Evolutionary conservation across 2,113 vertebrate species (phyloP), one percentile per base, ranked within the genome.

Genomic region (Sminthopsis crassicaudata): DNA sequence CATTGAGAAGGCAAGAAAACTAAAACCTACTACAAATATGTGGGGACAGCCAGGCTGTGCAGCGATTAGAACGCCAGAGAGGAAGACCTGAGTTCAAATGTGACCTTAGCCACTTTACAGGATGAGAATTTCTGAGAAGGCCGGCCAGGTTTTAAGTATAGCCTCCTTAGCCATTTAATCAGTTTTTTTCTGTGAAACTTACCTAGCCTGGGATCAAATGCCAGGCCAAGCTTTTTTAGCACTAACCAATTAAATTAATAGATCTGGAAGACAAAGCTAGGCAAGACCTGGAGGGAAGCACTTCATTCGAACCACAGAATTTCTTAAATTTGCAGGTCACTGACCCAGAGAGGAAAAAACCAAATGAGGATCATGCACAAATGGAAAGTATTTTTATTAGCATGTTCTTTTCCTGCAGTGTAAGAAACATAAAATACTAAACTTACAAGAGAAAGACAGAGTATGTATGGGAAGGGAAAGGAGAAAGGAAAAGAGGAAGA

Each of bases 341-440:
- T 94, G 92, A 94, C 46, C 46, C 54, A 92, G 91, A 16, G 42
- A 91, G 1, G 0, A 67, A 12, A 53, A 27, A 96, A n/a, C 93
- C 26, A 97, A 92, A 60, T 53, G 16, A 93, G 8, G 90, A 26
- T 16, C 48, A 95, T 3, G 46, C 26, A 90, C 36, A 89, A 96
- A 90, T 48, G 93, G 91, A 89, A 89, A 90, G 19, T 25, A 93
- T 36, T 96, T 96, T 60, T 90, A 55, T 55, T 88, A 42, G 50
- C 76, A 89, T 52, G 88, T 14, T 91, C 51, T 60, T 94, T 94
- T 94, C 53, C 50, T 55, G 90, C 54, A 55, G n/a, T 53, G n/a
- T 11, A 92, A 96, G 67, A 30, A 30, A 93, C 53, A 94, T 26
- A 90, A 95, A 92, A 94, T 50, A 91, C n/a, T 96, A 93, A 93